Percentiles rank a stretch among this genome's conserved stretches.
These are phyloP conservation scores for Ochotona princeps DNA, from an alignment of 2,113 vertebrate genomes.

Conservation along the genomic window DNA sequence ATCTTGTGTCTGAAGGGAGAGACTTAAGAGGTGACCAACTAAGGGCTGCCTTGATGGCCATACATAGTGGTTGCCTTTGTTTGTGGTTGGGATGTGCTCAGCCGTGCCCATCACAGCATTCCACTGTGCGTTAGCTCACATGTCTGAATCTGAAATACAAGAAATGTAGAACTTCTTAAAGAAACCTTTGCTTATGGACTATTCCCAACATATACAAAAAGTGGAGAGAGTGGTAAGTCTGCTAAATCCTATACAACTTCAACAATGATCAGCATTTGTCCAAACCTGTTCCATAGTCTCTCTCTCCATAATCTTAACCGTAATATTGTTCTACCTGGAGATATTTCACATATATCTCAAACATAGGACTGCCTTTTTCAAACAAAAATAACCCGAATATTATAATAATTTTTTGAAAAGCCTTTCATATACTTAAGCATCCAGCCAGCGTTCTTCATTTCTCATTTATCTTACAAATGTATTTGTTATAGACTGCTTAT, in stretches of 20 bases:
- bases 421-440: neutral
- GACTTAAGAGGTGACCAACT: neutral
- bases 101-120: neutral
- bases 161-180: neutral
- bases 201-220: slow-evolving; percentile 31
- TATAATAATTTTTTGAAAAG: neutral
- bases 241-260: neutral
- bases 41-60: neutral
- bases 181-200: neutral
- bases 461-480: neutral
- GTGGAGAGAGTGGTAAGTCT: neutral
- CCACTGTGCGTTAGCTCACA: neutral
- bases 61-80: no score
- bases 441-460: neutral
- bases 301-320: neutral
- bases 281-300: neutral
- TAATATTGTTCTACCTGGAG: neutral
- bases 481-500: neutral
- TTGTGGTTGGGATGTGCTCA: neutral
- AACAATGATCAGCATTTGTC: neutral
- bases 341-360: neutral
- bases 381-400: neutral
- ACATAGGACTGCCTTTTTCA: neutral
- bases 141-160: neutral
- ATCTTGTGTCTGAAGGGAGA: neutral